A percentile compares a stretch with the other conserved stretches of the same genome.
These are phyloP conservation scores for Pocillopora grandis DNA, from an alignment of 92 coral and sea anemone genomes.

Conservation along the genomic window DNA sequence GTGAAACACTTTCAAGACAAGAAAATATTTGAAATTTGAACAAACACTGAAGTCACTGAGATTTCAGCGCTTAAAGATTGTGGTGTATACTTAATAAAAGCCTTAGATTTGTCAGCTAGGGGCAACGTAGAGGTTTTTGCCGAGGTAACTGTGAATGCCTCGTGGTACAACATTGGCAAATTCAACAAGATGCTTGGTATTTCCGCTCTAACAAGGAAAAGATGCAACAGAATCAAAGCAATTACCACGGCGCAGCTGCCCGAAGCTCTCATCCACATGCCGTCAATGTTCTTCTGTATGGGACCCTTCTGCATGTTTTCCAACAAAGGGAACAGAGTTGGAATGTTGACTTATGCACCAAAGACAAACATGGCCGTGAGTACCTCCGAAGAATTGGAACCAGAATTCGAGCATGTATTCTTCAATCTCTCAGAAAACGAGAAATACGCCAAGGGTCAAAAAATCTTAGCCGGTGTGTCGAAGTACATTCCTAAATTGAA, in stretches of 20 bases:
- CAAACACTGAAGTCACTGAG: conserved; percentile 35
- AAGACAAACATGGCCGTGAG: conserved; percentile 62
- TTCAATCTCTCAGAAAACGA: conserved; percentile 30
- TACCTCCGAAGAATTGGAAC: conserved; percentile 39
- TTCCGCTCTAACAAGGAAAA: not conserved
- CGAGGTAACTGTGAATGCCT: conserved; percentile 47
- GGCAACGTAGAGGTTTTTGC: conserved; percentile 7
- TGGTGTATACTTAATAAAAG: conserved; percentile 9
- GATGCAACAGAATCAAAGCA: conserved; percentile 65
- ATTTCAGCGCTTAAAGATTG: conserved; percentile 21
- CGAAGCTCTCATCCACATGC: conserved; percentile 43
- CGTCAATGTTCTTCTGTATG: conserved; percentile 78
- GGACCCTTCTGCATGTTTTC: conserved; percentile 63
- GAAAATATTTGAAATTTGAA: conserved; percentile 13
- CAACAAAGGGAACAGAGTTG: conserved; percentile 66
- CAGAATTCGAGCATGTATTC: conserved; percentile 26
- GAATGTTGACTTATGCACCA: conserved; percentile 69
- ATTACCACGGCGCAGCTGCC: conserved; percentile 54
- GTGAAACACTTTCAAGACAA: conserved; percentile 5
- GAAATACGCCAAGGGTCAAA: conserved; percentile 48
- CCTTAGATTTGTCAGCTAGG: not conserved
- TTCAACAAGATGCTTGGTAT: conserved; percentile 51
- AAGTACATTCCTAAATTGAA: conserved; percentile 60
- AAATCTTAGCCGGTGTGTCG: conserved; percentile 55
- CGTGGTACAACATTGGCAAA: conserved; percentile 69